Conservation (phyloP, 1,140 invertebrate species). For the Heterodera schachtii region DNA sequence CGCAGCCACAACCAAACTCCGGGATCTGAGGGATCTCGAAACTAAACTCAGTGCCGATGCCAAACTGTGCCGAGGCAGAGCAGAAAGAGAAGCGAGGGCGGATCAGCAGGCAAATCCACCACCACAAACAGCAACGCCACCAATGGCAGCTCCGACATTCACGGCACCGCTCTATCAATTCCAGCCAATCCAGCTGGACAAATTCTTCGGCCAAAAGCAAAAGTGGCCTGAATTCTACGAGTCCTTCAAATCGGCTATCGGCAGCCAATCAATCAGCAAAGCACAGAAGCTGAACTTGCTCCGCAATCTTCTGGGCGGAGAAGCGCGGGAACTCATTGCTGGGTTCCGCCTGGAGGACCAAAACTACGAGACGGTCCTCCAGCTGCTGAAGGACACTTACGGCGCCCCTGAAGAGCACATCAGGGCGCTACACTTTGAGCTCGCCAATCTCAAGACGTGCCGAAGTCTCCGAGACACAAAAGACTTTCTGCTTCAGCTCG, state of each 20-base stretch:
- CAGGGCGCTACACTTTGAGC: not conserved
- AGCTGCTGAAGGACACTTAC: conserved; percentile 1
- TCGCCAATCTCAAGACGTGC: conserved; percentile 1
- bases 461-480: not conserved
- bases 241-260: not conserved
- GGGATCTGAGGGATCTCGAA: not conserved
- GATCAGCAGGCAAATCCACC: not conserved
- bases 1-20: not conserved
- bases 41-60: not conserved
- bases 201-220: not conserved
- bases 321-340: not conserved
- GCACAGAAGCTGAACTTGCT: conserved; percentile 1
- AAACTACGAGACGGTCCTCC: conserved; percentile 2
- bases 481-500: not conserved
- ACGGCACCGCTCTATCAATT: not conserved
- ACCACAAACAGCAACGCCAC: not conserved
- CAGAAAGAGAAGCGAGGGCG: not conserved
- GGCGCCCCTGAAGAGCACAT: conserved; percentile 2
- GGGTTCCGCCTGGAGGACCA: conserved; percentile 9
- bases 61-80: not conserved
- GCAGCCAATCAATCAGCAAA: not conserved
- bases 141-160: not conserved
- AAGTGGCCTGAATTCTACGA: conserved; percentile 13
- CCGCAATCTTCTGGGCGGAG: not conserved
- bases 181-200: not conserved